Conservation (phyloP, 2,797 vertebrate genomes). For the Trachops cirrhosus region DNA sequence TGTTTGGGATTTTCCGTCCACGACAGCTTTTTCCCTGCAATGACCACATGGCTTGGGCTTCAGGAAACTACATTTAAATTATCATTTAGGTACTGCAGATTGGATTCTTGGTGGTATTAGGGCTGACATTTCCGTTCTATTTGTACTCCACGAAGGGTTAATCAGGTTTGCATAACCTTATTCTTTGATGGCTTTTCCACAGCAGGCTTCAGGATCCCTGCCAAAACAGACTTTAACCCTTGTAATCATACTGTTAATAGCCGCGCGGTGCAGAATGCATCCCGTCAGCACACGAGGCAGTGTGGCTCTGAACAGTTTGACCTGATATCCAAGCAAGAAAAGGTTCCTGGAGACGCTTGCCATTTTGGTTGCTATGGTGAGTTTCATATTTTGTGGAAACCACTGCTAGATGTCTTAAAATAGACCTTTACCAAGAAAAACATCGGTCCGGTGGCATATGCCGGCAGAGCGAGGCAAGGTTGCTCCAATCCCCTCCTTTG, state of each 20-base stretch:
- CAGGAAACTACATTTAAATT: conserved; percentile 66
- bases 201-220: conserved; percentile 69
- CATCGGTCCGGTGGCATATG: conserved; percentile 83
- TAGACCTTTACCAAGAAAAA: conserved; percentile 84
- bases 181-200: conserved; percentile 80
- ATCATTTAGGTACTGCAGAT: conserved; percentile 74
- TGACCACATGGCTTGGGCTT: not conserved
- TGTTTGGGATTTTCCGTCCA: conserved; percentile 33
- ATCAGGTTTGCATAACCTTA: conserved; percentile 82
- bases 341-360: conserved; percentile 60
- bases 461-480: conserved; percentile 77
- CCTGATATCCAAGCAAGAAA: conserved; percentile 57
- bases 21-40: conserved; percentile 6
- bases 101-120: conserved; percentile 79
- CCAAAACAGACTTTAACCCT: conserved; percentile 81
- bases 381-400: conserved; percentile 77
- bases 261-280: conserved; percentile 54
- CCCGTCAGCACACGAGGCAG: conserved; percentile 25
- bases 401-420: conserved; percentile 77
- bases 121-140: conserved; percentile 79
- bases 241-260: conserved; percentile 78
- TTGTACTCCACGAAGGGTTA: conserved; percentile 80
- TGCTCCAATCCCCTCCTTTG: conserved; percentile 83
- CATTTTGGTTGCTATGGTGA: conserved; percentile 77
- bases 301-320: conserved; percentile 27